Evolutionary conservation across 2,888 invertebrate genomes (phyloP), one percentile per base, ranked within the genome.

Genomic region (Parelbella ahira): DNA sequence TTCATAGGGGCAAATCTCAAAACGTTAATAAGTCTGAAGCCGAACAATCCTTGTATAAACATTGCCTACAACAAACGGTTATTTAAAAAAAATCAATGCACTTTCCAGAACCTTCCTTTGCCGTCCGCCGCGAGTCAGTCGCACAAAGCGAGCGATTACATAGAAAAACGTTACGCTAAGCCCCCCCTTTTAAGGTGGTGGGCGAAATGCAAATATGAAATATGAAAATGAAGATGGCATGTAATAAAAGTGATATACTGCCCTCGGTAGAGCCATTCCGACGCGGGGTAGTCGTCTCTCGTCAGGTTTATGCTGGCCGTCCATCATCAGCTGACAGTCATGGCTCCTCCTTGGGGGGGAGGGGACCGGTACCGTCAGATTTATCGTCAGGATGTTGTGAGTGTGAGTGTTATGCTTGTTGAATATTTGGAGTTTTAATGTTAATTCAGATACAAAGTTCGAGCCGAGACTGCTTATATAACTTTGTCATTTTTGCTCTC

Each of bases 171-270:
- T 75, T 74, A 73, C 72, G 77, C 77, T 79, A 76, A 74, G 4
- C 56, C 15, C 9, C 18, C 39, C 15, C 25, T 56, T 59, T 54
- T 45, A 25, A 36, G 46, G 58, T 54, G 61, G 70, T 63, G 77
- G 75, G 75, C 76, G 77, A 82, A 88, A 89, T 87, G 87, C 87
- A 87, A 87, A 87, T 87, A 87, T 87, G 87, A 87, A 87, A 89
- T 89, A 89, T 89, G 89, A 90, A 89, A 89, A 90, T 89, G 90
- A 90, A 90, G 90, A 90, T 90, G 90, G 89, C 86, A 91, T 90
- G 91, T 91, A 91, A 92, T 92, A 92, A 92, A 92, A 92, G 90
- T 91, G 92, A 92, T 92, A 91, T 91, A 92, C 89, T 90, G 90
- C 90, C 90, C 91, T 91, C 92, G 90, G 90, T 90, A 90, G 91